Evolutionary conservation across 2,888 invertebrate genomes (phyloP).

Genomic region (Vesta saturnalis): DNA sequence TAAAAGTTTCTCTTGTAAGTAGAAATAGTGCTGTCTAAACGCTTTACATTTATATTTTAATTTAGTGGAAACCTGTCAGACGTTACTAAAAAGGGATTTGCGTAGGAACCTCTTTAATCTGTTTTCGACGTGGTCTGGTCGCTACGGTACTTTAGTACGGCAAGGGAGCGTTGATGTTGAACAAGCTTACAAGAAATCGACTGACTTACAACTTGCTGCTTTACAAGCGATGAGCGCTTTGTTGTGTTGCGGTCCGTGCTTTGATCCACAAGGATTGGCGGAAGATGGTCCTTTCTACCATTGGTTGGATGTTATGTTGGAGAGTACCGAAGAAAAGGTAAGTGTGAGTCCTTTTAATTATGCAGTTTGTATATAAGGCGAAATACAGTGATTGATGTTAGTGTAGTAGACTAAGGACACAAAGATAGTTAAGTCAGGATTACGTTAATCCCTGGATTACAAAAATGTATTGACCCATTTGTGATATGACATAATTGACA

Average conservation of each 20-base stretch:
- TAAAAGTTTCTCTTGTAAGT: constrained; percentile 90
- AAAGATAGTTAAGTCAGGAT: too few species aligned
- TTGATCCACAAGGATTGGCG: constrained; percentile 82
- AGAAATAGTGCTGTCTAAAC: constrained; percentile 6
- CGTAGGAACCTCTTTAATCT: constrained; percentile 88
- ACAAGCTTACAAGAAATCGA: constrained; percentile 54
- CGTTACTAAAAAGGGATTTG: constrained; percentile 86
- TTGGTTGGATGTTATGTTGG: constrained; percentile 92
- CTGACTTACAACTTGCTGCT: constrained; percentile 65
- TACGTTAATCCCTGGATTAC: too few species aligned
- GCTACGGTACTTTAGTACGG: constrained; percentile 76
- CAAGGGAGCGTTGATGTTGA: constrained; percentile 46
- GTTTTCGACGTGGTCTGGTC: constrained; percentile 95
- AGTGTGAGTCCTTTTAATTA: constrained; percentile 34
- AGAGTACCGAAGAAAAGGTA: constrained; percentile 88
- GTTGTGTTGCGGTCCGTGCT: constrained; percentile 95
- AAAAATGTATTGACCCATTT: too few species aligned
- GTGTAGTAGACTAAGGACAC: too few species aligned
- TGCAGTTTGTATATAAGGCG: not conserved
- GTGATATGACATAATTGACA: too few species aligned
- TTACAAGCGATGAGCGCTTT: constrained; percentile 94
- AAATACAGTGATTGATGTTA: too few species aligned
- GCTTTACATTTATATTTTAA: not conserved
- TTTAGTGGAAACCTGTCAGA: constrained; percentile 86
- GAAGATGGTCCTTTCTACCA: constrained; percentile 94